Evolutionary conservation across 2,888 invertebrate species (phyloP).

Genomic region (Phaonia tiefii): DNA sequence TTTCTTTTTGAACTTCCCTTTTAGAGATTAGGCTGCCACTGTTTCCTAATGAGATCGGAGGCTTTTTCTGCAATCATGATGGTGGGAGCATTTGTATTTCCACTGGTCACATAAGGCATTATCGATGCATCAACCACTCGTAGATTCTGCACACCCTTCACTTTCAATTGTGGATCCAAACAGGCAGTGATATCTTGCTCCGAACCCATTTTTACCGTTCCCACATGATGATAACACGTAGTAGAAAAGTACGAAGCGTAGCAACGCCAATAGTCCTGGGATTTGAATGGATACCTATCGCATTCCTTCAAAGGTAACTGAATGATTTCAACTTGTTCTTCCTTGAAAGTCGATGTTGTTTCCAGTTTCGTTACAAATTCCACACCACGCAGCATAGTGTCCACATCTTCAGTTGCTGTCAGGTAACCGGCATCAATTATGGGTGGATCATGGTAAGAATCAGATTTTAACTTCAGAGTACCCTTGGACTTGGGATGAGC

Average conservation of each 20-base stretch:
- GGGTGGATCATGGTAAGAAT: slow-evolving; percentile 83
- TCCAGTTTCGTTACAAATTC: slow-evolving; percentile 75
- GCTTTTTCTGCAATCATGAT: slow-evolving; percentile 89
- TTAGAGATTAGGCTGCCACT: too few species aligned
- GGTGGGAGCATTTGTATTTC: slow-evolving; percentile 88
- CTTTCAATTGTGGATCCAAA: slow-evolving; percentile 84
- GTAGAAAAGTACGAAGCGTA: slow-evolving; percentile 84
- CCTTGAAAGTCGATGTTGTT: slow-evolving; percentile 79
- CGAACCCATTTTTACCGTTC: slow-evolving; percentile 88
- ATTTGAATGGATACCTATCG: slow-evolving; percentile 69
- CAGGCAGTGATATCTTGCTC: slow-evolving; percentile 83
- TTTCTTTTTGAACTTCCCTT: too few species aligned
- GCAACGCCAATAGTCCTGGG: slow-evolving; percentile 85
- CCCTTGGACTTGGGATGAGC: slow-evolving; percentile 82
- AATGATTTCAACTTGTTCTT: slow-evolving; percentile 73
- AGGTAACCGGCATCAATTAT: slow-evolving; percentile 86
- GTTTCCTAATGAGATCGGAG: neutral
- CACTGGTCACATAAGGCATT: slow-evolving; percentile 88
- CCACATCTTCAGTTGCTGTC: slow-evolving; percentile 82
- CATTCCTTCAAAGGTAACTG: slow-evolving; percentile 73
- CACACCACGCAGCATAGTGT: slow-evolving; percentile 82
- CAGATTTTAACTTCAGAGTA: slow-evolving; percentile 81
- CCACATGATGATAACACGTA: slow-evolving; percentile 86
- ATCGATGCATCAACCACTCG: slow-evolving; percentile 89
- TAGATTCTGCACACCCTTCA: slow-evolving; percentile 84